Base-by-base conservation (phyloP, 2,113 vertebrate genomes). In the Gila orcuttii region DNA sequence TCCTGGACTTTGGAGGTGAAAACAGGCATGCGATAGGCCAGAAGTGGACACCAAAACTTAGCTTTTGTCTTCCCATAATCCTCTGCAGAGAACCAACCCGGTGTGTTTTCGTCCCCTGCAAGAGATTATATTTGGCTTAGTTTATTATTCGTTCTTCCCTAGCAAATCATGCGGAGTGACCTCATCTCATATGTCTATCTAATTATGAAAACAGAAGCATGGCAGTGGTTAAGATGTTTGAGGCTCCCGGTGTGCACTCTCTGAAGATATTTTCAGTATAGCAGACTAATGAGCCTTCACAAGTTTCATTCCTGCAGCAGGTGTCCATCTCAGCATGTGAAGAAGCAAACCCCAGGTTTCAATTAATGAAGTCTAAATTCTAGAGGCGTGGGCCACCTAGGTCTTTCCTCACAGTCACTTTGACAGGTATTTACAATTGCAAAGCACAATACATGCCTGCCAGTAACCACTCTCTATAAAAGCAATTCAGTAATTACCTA, bases 81-180 rank as follows among this genome's bases (percentile, higher is more conserved):
- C 0, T 98, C 97, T 0, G 95, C 96, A 80, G 94, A 96, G 39
- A 97, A 90, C 97, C 98, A 99, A 55, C 97, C 98, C 0, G 96
- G 97, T 87, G 96, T 96, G 92, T 99, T 99, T 90, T 98, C 98
- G 42, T 97, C 96, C 71, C 96, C 98, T 99, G 87, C 39, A 90
- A 83, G 13, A 71, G 21, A 66, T 86, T 78, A 71, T 78, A 79
- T 74, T 74, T 23, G 45, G 52, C 17, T 62, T 39, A 15, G 31
- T 42, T 42, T 55, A 55, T 83, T n/a, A 83, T 83, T 59, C 13
- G 3, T 59, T 73, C 1, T 73, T n/a, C 66, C 64, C 8, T 1
- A 55, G 47, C 64, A 71, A 19, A 68, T 36, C 28, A 71, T 82
- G 79, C 1, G 10, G 21, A 21, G 50, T 52, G 75, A 33, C 75